These are phyloP conservation scores for Valencia hispanica DNA, from an alignment of 2,797 vertebrate genomes.

Conservation along the genomic window DNA sequence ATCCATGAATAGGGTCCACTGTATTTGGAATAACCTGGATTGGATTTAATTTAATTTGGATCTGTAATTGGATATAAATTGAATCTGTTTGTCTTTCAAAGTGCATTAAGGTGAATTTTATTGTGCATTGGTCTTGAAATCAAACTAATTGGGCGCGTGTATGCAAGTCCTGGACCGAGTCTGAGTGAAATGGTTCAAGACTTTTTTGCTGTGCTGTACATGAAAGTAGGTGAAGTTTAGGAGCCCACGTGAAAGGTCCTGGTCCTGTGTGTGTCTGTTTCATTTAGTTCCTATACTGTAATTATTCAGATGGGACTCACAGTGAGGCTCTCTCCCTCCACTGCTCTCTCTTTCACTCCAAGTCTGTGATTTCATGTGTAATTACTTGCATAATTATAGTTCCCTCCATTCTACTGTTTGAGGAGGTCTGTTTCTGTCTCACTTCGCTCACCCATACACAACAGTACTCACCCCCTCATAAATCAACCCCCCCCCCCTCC, in stretches of 20 bases:
- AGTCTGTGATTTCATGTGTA: constrained; percentile 80
- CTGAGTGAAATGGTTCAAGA: not conserved
- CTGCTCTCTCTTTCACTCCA: constrained; percentile 60
- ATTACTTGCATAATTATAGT: constrained; percentile 82
- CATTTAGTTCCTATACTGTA: constrained; percentile 74
- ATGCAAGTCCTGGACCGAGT: not conserved
- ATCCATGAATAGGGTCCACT: no score
- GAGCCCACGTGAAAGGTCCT: constrained; percentile 41
- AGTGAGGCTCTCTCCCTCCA: constrained; percentile 58
- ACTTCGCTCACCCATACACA: constrained; percentile 26
- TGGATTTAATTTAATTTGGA: no score
- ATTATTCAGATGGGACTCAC: constrained; percentile 74
- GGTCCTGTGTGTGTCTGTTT: constrained; percentile 48
- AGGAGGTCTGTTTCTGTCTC: constrained; percentile 70
- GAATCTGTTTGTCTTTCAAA: no score
- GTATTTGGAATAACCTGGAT: no score
- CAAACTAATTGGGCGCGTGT: not conserved
- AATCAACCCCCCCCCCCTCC: constrained; percentile 33
- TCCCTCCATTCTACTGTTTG: constrained; percentile 73
- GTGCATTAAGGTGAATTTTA: no score
- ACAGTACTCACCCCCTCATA: constrained; percentile 26
- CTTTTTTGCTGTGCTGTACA: not conserved
- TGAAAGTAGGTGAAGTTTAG: constrained; percentile 2
- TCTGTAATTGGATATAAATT: no score
- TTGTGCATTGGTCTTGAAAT: no score